phyloP scores from a whole-genome alignment of 30 jellyfish, hydroid and myxozoan genomes.

The Aurelia aurita region DNA sequence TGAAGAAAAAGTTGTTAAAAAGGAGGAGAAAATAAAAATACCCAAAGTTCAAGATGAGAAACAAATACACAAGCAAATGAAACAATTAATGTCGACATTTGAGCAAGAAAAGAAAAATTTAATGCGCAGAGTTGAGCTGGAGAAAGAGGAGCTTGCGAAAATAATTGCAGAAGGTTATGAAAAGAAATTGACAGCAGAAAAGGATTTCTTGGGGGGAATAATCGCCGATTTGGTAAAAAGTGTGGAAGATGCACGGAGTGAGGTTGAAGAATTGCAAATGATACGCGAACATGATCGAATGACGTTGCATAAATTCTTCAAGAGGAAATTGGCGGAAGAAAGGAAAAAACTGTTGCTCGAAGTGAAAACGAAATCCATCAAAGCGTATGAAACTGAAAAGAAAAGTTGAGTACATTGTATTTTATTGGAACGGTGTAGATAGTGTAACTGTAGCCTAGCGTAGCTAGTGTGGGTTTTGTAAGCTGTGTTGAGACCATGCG shows the following conservation, averaged over 20 bases:
- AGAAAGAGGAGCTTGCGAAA: constrained; percentile 52
- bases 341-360: constrained; percentile 33
- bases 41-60: constrained; percentile 6
- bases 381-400: background rate
- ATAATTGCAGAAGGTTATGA: constrained; percentile 70
- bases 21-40: background rate
- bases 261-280: constrained; percentile 65
- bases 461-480: background rate
- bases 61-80: constrained; percentile 49
- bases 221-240: constrained; percentile 80
- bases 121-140: constrained; percentile 49
- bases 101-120: constrained; percentile 75
- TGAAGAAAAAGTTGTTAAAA: constrained; percentile 4
- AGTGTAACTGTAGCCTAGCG: background rate
- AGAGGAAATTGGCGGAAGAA: constrained; percentile 54
- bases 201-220: constrained; percentile 71
- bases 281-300: constrained; percentile 73
- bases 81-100: constrained; percentile 59
- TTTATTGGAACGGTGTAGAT: too few relatives aligned
- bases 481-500: too few relatives aligned
- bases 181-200: constrained; percentile 57
- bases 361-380: background rate
- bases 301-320: constrained; percentile 50
- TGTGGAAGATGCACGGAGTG: constrained; percentile 66
- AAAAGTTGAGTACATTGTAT: background rate